Percentiles rank a stretch among this genome's conserved stretches.
phyloP scores from a whole-genome alignment of 2,797 vertebrate species.

The Tenualosa ilisha region DNA sequence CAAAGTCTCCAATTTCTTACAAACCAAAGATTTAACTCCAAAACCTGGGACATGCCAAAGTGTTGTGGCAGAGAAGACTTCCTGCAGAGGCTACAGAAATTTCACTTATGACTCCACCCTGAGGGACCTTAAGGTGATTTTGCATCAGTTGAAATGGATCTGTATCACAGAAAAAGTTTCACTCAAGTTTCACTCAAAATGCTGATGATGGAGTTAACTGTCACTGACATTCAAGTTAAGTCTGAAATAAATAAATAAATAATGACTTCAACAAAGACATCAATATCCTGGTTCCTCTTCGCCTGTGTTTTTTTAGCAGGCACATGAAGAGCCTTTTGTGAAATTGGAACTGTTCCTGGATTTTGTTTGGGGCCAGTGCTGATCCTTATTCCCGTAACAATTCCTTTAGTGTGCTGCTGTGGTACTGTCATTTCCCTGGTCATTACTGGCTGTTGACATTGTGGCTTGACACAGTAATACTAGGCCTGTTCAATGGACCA shows the following conservation, averaged over 20 bases:
- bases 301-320: background rate
- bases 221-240: background rate
- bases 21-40: too few relatives aligned
- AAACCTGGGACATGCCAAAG: background rate
- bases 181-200: too few relatives aligned
- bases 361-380: background rate
- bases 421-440: background rate
- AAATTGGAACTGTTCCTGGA: background rate
- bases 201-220: background rate
- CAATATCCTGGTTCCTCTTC: background rate
- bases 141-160: background rate
- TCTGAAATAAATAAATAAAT: background rate
- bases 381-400: background rate
- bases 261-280: background rate
- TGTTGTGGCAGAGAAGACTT: background rate
- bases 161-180: too few relatives aligned
- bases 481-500: background rate
- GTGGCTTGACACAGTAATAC: too few relatives aligned
- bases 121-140: background rate
- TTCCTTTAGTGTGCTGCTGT: background rate
- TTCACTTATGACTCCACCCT: background rate
- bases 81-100: too few relatives aligned
- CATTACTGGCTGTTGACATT: too few relatives aligned
- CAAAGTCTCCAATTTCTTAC: too few relatives aligned
- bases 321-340: background rate